phyloP scores from a whole-genome alignment of 2,888 invertebrate genomes.

The Kuschelorhynchus macadamiae region DNA sequence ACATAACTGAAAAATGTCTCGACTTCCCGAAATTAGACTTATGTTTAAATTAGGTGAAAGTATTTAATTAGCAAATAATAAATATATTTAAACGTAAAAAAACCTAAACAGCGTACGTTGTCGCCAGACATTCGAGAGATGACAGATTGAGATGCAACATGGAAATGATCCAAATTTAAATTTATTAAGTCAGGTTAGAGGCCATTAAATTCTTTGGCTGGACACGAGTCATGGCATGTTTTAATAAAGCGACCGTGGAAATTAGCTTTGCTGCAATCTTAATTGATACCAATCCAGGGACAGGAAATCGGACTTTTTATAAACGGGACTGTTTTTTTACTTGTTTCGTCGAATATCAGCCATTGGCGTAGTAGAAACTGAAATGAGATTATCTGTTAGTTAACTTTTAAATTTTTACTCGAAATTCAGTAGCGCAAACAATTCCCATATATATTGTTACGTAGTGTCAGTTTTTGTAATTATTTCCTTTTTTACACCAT shows the following conservation, averaged over 20 bases:
- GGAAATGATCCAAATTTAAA: conserved; percentile 48
- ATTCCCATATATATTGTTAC: too few species aligned
- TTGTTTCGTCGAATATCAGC: background rate
- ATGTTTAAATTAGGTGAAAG: too few species aligned
- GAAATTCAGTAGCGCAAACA: too few species aligned
- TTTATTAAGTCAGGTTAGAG: conserved; percentile 44
- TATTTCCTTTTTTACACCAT: too few species aligned
- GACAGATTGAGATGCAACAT: conserved; percentile 45
- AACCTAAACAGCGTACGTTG: conserved; percentile 3
- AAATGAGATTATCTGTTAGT: background rate
- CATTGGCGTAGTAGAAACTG: background rate
- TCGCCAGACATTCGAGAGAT: conserved; percentile 43
- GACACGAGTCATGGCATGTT: conserved; percentile 45
- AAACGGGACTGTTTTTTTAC: background rate
- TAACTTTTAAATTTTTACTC: too few species aligned
- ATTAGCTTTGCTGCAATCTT: conserved; percentile 44
- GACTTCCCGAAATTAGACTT: too few species aligned
- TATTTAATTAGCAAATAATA: too few species aligned
- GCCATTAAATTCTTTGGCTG: conserved; percentile 45
- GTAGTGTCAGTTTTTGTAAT: too few species aligned
- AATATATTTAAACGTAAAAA: too few species aligned
- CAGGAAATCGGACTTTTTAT: conserved; percentile 48
- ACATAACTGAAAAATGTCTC: too few species aligned
- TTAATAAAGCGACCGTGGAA: conserved; percentile 48
- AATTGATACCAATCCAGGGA: conserved; percentile 46